phyloP scores from a whole-genome alignment of 2,797 vertebrate species.

The Linurgus olivaceus region DNA sequence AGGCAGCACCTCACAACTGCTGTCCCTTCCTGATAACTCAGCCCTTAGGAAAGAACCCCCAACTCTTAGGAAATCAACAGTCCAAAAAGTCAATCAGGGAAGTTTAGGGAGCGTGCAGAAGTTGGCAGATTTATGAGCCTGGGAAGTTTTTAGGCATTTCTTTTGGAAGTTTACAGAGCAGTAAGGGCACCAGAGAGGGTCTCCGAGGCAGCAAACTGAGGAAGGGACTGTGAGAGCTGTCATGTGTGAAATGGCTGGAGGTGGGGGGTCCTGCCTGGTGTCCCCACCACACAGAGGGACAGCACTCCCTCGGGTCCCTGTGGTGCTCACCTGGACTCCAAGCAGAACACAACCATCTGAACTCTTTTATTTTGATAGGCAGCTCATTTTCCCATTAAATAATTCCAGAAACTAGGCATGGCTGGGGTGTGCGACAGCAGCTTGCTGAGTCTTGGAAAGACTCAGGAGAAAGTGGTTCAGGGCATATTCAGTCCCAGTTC shows the following conservation, averaged over 20 bases:
- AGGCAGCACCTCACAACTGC: not conserved
- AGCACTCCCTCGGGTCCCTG: rapidly evolving
- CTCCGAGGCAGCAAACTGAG: not conserved
- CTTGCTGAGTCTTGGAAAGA: not conserved
- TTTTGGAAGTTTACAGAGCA: not conserved
- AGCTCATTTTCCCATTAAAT: not conserved
- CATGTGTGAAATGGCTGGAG: not conserved
- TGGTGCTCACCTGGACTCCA: not conserved
- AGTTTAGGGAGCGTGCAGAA: constrained; percentile 3
- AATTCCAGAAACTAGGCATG: not conserved
- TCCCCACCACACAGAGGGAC: not conserved
- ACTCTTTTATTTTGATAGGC: not conserved
- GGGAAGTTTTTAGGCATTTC: not conserved
- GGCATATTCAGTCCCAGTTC: not conserved
- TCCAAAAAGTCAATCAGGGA: not conserved
- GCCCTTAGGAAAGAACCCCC: not conserved
- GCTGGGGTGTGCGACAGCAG: not conserved
- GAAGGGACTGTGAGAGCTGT: not conserved
- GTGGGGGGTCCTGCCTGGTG: not conserved
- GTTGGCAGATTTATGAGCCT: constrained; percentile 23
- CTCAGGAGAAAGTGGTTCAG: not conserved
- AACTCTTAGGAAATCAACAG: not conserved
- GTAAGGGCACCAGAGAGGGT: not conserved
- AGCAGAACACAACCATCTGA: not conserved
- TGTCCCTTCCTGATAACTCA: not conserved